These are phyloP conservation scores for Coregonus clupeaformis DNA, from an alignment of 2,113 vertebrate genomes.

Conservation along the genomic window DNA sequence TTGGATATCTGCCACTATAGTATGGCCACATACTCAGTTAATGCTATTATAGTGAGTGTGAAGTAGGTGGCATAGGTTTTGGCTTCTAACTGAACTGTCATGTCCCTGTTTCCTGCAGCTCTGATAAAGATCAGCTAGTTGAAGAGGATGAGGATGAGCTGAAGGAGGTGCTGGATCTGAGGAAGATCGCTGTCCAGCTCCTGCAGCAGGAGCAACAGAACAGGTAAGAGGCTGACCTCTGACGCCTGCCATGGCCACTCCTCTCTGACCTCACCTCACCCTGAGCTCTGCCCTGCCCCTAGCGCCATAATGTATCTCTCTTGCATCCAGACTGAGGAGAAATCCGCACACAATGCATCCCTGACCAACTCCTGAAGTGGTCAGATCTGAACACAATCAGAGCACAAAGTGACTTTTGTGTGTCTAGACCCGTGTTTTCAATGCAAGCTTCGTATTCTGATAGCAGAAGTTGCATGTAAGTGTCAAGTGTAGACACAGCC, in stretches of 20 bases:
- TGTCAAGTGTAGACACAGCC: slow-evolving; percentile 77
- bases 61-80: not conserved
- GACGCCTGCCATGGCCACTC: not conserved
- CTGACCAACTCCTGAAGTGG: too few relatives aligned
- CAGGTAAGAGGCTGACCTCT: slow-evolving; percentile 72
- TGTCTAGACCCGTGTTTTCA: too few relatives aligned
- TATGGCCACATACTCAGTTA: not conserved
- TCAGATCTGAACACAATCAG: too few relatives aligned
- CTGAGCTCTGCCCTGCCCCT: not conserved
- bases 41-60: not conserved
- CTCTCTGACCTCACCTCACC: not conserved
- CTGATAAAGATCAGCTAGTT: slow-evolving; percentile 83
- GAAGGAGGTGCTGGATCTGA: slow-evolving; percentile 92
- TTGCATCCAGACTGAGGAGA: slow-evolving; percentile 64
- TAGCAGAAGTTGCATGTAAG: too few relatives aligned
- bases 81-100: not conserved
- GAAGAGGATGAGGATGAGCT: slow-evolving; percentile 89
- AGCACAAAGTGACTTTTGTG: too few relatives aligned
- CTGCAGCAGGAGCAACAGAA: slow-evolving; percentile 95
- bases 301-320: slow-evolving; percentile 63
- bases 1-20: not conserved
- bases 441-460: too few relatives aligned
- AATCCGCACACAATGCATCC: too few relatives aligned
- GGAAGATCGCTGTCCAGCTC: slow-evolving; percentile 94
- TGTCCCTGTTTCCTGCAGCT: slow-evolving; percentile 60